Conservation (phyloP, 2,113 vertebrate species). For the Procapra przewalskii region DNA sequence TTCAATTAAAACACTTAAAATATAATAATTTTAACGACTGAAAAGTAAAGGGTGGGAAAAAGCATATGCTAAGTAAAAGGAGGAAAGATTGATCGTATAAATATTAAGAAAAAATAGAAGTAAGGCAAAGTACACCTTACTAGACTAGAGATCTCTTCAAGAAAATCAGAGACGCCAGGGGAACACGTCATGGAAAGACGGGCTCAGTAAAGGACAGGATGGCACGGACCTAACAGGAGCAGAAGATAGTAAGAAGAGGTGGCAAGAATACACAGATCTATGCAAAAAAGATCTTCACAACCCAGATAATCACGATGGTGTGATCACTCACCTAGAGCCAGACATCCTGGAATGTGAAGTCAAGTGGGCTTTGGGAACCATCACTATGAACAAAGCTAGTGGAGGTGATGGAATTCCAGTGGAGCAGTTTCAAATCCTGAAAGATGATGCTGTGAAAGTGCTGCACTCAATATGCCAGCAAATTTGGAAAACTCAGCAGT, state of each 20-base stretch:
- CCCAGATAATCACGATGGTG: not conserved
- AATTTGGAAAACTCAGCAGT: not conserved
- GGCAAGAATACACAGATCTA: not conserved
- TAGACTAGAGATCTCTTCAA: not conserved
- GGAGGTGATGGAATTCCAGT: not conserved
- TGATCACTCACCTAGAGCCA: not conserved
- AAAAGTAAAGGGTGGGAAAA: not conserved
- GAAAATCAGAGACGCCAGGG: not conserved
- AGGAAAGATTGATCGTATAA: not conserved
- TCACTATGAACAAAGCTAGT: not conserved
- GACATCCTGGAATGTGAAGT: not conserved
- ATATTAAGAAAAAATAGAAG: not conserved
- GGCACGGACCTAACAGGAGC: not conserved
- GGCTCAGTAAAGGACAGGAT: not conserved
- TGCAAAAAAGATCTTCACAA: not conserved
- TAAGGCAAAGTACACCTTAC: not conserved
- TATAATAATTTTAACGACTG: not conserved
- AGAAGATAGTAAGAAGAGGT: not conserved
- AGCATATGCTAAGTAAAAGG: not conserved
- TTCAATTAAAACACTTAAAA: not conserved
- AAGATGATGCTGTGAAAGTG: not conserved
- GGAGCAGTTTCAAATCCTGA: not conserved
- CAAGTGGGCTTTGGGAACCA: not conserved
- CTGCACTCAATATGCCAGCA: not conserved
- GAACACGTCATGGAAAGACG: not conserved